A percentile compares a stretch with the other conserved stretches of the same genome.
Conservation (phyloP, 2,797 vertebrate genomes). For the Gallinago nigripennis region DNA sequence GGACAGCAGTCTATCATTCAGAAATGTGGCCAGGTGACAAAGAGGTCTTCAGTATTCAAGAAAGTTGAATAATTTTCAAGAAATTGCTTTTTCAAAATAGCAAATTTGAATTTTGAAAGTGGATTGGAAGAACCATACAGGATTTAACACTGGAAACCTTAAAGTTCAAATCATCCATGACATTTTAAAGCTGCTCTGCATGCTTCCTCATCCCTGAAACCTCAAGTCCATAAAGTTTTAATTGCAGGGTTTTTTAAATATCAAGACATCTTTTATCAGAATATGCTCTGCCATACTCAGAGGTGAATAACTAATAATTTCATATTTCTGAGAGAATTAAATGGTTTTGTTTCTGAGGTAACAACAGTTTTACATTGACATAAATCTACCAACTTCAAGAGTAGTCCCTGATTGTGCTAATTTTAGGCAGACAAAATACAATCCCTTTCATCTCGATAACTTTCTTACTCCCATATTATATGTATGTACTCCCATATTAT, state of each 20-base stretch:
- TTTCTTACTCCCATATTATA: neutral
- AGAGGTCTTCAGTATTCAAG: neutral
- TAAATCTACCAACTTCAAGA: neutral
- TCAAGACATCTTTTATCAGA: neutral
- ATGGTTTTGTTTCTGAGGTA: neutral
- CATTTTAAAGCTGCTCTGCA: neutral
- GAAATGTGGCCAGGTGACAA: neutral
- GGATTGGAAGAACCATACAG: neutral
- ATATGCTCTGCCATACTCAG: neutral
- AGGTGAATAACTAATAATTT: neutral
- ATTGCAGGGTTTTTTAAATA: neutral
- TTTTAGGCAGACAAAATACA: neutral
- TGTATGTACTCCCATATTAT: accelerated
- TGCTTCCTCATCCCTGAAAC: neutral
- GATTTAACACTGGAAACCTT: neutral
- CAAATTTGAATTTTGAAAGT: neutral
- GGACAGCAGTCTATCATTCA: neutral
- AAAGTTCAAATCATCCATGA: neutral
- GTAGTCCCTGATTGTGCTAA: neutral
- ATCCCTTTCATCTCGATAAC: neutral
- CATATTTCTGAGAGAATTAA: neutral
- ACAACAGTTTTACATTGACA: neutral
- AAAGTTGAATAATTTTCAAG: neutral
- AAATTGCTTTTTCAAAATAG: neutral
- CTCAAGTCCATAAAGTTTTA: neutral